Percentiles rank a stretch among this genome's conserved stretches.
These are phyloP conservation scores for Struthio camelus DNA, from an alignment of 2,113 vertebrate genomes.

Conservation along the genomic window DNA sequence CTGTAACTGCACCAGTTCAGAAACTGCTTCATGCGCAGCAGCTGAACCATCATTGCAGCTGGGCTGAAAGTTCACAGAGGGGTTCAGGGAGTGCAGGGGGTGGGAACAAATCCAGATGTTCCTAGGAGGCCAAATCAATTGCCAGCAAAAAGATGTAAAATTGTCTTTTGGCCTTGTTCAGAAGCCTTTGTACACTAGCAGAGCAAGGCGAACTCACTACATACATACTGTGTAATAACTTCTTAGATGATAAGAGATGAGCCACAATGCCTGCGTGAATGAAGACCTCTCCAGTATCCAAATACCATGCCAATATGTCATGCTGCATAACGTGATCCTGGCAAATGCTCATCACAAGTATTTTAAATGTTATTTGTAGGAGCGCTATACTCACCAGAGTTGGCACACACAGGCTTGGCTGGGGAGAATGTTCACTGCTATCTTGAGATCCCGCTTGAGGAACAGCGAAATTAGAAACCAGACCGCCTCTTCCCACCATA, in stretches of 20 bases:
- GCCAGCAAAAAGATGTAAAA: background rate
- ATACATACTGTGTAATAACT: fast-evolving
- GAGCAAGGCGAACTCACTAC: fast-evolving
- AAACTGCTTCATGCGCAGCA: background rate
- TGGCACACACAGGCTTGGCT: background rate
- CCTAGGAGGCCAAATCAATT: background rate
- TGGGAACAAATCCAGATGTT: background rate
- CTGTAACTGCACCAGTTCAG: background rate
- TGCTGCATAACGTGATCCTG: fast-evolving
- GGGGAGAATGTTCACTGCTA: background rate
- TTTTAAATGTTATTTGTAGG: no score
- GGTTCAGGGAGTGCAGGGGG: background rate
- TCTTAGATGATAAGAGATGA: fast-evolving
- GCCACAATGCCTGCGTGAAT: fast-evolving
- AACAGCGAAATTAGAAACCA: background rate
- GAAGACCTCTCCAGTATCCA: background rate
- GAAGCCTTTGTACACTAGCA: background rate
- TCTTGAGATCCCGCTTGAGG: background rate
- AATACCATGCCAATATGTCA: fast-evolving
- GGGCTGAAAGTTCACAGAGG: background rate
- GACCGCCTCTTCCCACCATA: background rate
- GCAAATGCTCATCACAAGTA: fast-evolving
- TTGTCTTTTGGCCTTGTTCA: background rate
- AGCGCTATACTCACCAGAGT: background rate
- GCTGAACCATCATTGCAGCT: background rate